Evolutionary conservation across 2,797 vertebrate species (phyloP), one percentile per base, ranked within the genome.

Genomic region (Sebastiscus albofasciatus): DNA sequence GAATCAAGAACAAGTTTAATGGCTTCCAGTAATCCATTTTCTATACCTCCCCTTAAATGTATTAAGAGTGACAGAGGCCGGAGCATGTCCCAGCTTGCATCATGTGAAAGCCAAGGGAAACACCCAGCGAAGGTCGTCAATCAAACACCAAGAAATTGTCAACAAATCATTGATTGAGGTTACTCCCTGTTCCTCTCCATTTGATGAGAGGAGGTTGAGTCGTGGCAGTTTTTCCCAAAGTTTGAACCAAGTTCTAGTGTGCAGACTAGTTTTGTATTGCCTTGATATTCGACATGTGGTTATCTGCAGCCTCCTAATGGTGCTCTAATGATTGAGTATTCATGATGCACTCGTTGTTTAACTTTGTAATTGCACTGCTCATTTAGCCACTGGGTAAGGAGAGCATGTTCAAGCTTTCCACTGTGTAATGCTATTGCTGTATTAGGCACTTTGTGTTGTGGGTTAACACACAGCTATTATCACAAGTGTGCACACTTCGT

Each of bases 401-500:
- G 8, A 52, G 14, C 8, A 33, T 39, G 55, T 58, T 24, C 13
- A 29, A 46, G 29, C 54, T 71, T 68, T 56, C 22, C 16, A 34
- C 16, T 22, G 62, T 61, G 27, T 60, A 39, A 52, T 13, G n/a
- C 4, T 46, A 42, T 46, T 65, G 16, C 34, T n/a, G 4, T 52
- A 54, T 72, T n/a, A 42, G 34, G 22, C 26, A 39, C 26, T 74
- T 83, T 42, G 27, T 72, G 62, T 24, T 74, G 33, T 75, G 22
- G 10, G 29, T 56, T n/a, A 49, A 62, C 46, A 72, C 54, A 8
- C 31, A 16, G 11, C 9, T 34, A 24, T 62, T 22, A 58, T 59
- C 24, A 4, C 20, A 52, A 13, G 52, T 31, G 26, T 8, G 5
- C 14, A 56, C 9, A 26, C 34, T 36, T 67, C 2, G 12, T 22